These are phyloP conservation scores for Oncorhynchus tshawytscha DNA, from an alignment of 2,113 vertebrate genomes.

Conservation along the genomic window DNA sequence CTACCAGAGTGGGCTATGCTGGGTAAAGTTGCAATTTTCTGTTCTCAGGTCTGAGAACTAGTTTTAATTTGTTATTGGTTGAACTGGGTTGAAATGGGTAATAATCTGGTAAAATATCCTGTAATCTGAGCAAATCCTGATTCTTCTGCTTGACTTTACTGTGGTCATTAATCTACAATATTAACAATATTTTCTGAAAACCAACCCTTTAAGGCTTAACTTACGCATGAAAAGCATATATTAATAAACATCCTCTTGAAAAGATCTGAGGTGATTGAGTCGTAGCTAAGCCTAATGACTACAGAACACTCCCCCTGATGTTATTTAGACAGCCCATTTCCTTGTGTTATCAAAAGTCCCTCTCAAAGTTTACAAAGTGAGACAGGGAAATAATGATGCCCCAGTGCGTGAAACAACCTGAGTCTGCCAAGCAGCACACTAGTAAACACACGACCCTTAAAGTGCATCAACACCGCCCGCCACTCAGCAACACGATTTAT, in stretches of 20 bases:
- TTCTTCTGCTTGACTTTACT: conserved; percentile 24
- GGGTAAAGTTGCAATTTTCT: no score
- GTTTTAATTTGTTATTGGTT: conserved; percentile 4
- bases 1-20: not conserved
- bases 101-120: conserved; percentile 5
- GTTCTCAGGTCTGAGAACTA: no score
- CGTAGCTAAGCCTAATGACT: not conserved
- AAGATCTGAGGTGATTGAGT: no score
- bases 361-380: not conserved
- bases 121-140: not conserved
- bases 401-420: not conserved
- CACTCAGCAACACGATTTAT: conserved; percentile 22
- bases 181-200: conserved; percentile 11
- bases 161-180: conserved; percentile 16
- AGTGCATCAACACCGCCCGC: not conserved
- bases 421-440: not conserved
- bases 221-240: not conserved
- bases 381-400: not conserved
- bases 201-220: conserved; percentile 19
- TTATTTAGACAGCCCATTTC: not conserved
- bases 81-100: conserved; percentile 3
- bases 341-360: not conserved
- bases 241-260: no score
- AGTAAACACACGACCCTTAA: not conserved
- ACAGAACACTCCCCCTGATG: not conserved